Percentiles rank a stretch among this genome's conserved stretches.
These are phyloP conservation scores for Notarius quadriscutis DNA, from an alignment of 2,113 vertebrate genomes.

Conservation along the genomic window DNA sequence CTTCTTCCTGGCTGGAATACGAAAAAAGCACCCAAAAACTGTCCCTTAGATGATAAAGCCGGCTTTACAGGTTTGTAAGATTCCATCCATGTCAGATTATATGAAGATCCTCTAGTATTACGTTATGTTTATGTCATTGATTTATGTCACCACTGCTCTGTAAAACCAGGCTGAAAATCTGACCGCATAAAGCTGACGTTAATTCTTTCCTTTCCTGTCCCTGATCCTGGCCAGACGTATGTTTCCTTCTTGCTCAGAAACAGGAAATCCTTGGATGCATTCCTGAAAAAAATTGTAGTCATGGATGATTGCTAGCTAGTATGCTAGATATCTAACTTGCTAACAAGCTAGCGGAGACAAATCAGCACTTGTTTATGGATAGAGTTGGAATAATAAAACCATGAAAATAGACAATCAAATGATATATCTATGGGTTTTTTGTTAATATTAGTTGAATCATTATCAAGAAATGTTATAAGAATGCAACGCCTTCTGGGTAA, in stretches of 20 bases:
- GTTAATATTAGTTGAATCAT: neutral
- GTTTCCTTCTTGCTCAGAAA: neutral
- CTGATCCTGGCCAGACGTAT: neutral
- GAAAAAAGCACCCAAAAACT: neutral
- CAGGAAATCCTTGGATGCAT: neutral
- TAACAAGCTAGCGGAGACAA: neutral
- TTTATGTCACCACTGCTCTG: neutral
- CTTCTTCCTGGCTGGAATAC: neutral
- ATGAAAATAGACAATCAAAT: constrained; percentile 15
- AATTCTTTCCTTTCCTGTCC: neutral
- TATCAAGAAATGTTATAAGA: neutral
- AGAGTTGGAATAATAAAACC: neutral
- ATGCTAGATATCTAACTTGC: neutral
- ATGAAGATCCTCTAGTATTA: neutral
- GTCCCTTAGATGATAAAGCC: neutral
- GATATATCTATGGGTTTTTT: neutral
- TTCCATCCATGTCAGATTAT: neutral
- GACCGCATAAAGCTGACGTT: neutral
- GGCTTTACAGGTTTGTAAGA: neutral
- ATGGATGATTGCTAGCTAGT: neutral
- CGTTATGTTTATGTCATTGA: neutral
- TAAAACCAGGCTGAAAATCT: neutral
- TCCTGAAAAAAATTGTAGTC: neutral
- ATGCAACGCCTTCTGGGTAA: neutral
- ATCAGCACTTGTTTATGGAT: constrained; percentile 1